Evolutionary conservation across 2,888 invertebrate species (phyloP), one percentile per base, ranked within the genome.

Genomic region (Apantesis nais): DNA sequence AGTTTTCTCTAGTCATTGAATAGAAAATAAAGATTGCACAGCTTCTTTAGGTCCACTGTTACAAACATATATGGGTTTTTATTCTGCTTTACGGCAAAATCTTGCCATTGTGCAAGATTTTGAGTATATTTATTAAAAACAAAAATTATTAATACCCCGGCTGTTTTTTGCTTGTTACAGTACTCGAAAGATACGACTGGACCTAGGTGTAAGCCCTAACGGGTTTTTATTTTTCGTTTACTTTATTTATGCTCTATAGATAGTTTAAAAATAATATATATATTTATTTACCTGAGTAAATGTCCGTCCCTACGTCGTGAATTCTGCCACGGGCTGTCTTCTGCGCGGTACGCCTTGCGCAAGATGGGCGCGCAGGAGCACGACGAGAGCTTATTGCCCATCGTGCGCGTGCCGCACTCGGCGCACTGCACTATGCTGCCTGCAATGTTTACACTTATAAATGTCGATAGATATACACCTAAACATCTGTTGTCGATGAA

Each of bases 371-470:
- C 99, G 96, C 99, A 99, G 89, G 98, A 98, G 96, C 98, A 99
- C 95, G 98, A 98, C 93, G 98, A 98, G 92, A 99, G 96, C 96
- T 99, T 99, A 96, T 99, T 99, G 95, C 99, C 99, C 99, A 99
- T 98, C 92, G 96, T 96, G 95, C 96, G 96, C 92, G 95, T 92
- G 86, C 95, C 95, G 88, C 95, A 95, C 91, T 95, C 95, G 88
- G 93, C 93, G 92, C 95, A 95, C 92, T 93, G 94, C 90, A 93
- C 93, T 94, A 95, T 93, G 93, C 93, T 96, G 94, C 95, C 95
- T 95, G 90, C 19, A 89, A 90, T 63, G 60, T 62, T 69, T 19
- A 71, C 29, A 60, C 68, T 70, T 39, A 29, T 66, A 34, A 61
- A 64, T 41, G 34, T 62, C 48, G 48, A 48, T 25, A 41, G 37